phyloP scores from a whole-genome alignment of 1,140 invertebrate species.

The Globodera rostochiensis region DNA sequence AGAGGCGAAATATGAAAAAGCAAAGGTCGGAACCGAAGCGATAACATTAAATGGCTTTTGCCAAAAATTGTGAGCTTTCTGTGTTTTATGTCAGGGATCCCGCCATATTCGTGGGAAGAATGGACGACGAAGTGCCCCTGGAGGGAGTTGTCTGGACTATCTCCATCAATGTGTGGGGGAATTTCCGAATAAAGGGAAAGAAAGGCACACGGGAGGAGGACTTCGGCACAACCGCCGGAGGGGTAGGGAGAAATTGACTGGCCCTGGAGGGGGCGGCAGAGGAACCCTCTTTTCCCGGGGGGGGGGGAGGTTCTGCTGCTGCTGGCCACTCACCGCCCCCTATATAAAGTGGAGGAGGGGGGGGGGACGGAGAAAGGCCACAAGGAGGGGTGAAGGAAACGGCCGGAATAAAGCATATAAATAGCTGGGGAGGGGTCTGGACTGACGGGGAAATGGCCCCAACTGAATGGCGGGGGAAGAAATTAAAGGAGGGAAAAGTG shows the following conservation, averaged over 20 bases:
- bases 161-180: neutral
- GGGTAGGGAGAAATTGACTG: neutral
- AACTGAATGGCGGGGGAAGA: neutral
- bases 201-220: neutral
- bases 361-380: neutral
- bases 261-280: too few species aligned
- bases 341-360: neutral
- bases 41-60: too few species aligned
- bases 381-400: neutral
- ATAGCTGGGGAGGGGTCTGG: neutral
- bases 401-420: neutral
- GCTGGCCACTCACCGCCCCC: neutral
- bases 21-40: too few species aligned
- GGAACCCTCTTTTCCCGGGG: neutral
- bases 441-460: too few species aligned
- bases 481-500: neutral
- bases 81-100: neutral
- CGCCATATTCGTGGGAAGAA: neutral
- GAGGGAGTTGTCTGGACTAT: constrained; percentile 1
- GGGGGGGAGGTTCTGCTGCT: neutral
- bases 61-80: neutral
- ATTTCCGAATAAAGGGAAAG: neutral
- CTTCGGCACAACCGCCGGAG: neutral
- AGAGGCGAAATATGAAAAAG: too few species aligned
- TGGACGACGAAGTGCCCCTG: neutral